Evolutionary conservation across 2,888 invertebrate genomes (phyloP).

Genomic region (Cephus runcator): DNA sequence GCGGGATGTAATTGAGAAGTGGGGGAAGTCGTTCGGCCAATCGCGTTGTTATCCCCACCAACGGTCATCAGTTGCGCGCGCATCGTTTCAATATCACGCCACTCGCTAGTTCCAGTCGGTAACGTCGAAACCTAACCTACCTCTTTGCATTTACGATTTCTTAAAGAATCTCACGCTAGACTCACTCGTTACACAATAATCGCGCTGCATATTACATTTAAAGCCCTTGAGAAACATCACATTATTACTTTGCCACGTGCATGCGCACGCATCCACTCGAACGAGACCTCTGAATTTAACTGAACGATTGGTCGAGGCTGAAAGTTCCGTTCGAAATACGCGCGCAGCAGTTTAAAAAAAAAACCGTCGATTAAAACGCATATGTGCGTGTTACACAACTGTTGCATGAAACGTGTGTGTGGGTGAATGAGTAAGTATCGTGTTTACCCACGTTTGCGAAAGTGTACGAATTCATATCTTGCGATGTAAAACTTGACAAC

Average conservation of each 20-base stretch:
- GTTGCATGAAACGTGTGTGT: not conserved
- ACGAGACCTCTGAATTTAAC: not conserved
- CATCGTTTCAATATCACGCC: not conserved
- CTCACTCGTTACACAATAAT: not conserved
- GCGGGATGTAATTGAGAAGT: not conserved
- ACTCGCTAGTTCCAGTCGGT: not conserved
- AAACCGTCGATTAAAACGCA: not conserved
- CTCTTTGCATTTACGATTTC: not conserved
- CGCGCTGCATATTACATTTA: conserved; percentile 26
- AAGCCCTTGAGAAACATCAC: conserved; percentile 41
- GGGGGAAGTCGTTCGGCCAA: not conserved
- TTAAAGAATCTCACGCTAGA: not conserved
- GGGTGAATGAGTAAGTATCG: not conserved
- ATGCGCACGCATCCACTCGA: not conserved
- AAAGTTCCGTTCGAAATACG: conserved; percentile 11
- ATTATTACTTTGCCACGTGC: conserved; percentile 25
- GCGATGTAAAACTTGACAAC: not conserved
- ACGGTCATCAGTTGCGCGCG: not conserved
- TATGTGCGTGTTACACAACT: not conserved
- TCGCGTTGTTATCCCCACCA: not conserved
- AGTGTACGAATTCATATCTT: not conserved
- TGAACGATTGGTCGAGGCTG: not conserved
- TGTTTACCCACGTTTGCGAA: not conserved
- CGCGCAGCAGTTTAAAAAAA: conserved; percentile 13
- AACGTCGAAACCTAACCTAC: not conserved